Base-by-base conservation (phyloP, 2,113 vertebrate species). In the Epinephelus fuscoguttatus region DNA sequence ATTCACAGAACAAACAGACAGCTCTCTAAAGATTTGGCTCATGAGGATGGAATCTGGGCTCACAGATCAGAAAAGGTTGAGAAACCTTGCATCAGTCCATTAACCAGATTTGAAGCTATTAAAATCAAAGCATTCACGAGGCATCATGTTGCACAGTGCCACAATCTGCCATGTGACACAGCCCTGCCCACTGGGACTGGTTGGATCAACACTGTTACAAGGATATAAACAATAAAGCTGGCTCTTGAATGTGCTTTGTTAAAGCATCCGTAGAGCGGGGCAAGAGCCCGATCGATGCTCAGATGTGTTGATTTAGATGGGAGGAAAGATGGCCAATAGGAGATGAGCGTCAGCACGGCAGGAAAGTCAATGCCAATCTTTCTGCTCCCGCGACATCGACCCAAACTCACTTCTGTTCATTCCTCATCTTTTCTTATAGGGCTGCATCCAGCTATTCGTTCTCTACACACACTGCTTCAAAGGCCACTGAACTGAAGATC, bases 291-390 rank as follows among this genome's bases (percentile, higher is more conserved):
- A 88, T 92, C 87, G 10, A 91, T 89, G 81, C 75, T 71, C 79
- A 82, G 87, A 89, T 63, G 75, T 84, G 92, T 86, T 86, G 88
- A 91, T 90, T 79, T 62, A 79, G 85, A 88, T 75, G 64, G 61
- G 70, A 78, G 78, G 77, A 71, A 64, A 84, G 82, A 66, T 40
- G 68, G 74, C 84, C 89, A 75, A 88, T 82, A 71, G 84, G 85
- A 81, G 70, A 80, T 33, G 68, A 80, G 70, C 21, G 57, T 77
- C n/a, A 21, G 70, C 85, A 70, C 73, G 55, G 79, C 82, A 69
- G 70, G 82, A 88, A 92, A 67, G 91, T 92, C 92, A 81, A 91
- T 91, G 90, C 60, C 82, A 86, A 90, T 88, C 89, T 88, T 33
- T 91, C 84, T 62, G 63, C 82, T 76, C 40, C 66, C 23, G n/a